Conservation (phyloP, 2,888 invertebrate genomes). For the Nezara viridula region DNA sequence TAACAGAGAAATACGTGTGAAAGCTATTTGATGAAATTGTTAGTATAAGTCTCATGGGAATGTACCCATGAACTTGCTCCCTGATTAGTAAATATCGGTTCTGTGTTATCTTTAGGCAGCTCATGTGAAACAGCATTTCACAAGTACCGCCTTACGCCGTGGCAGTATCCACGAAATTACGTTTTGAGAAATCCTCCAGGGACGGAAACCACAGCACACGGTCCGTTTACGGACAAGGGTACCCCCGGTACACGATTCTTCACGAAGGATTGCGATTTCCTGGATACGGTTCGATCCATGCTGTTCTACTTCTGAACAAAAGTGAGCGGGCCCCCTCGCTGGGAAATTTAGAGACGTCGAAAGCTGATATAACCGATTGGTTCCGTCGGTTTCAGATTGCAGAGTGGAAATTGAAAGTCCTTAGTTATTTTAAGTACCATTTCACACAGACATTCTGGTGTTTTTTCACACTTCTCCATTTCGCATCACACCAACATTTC, state of each 20-base stretch:
- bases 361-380: not conserved
- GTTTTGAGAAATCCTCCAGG: not conserved
- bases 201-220: not conserved
- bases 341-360: not conserved
- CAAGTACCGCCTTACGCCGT: not conserved
- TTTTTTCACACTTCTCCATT: not conserved
- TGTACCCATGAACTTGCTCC: not conserved
- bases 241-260: not conserved
- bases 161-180: not conserved
- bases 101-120: not conserved
- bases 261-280: slow-evolving; percentile 1
- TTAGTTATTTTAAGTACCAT: not conserved
- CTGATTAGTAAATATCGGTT: not conserved
- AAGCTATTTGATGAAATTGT: not conserved
- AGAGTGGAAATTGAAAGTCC: not conserved
- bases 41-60: not conserved
- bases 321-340: not conserved
- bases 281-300: not conserved
- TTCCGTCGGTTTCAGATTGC: not conserved
- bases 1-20: not conserved
- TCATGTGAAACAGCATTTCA: not conserved
- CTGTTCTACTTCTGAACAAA: slow-evolving; percentile 19
- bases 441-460: not conserved
- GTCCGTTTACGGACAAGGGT: not conserved
- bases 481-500: not conserved